phyloP scores from a whole-genome alignment of 2,113 vertebrate species.

The Ariopsis seemanni region DNA sequence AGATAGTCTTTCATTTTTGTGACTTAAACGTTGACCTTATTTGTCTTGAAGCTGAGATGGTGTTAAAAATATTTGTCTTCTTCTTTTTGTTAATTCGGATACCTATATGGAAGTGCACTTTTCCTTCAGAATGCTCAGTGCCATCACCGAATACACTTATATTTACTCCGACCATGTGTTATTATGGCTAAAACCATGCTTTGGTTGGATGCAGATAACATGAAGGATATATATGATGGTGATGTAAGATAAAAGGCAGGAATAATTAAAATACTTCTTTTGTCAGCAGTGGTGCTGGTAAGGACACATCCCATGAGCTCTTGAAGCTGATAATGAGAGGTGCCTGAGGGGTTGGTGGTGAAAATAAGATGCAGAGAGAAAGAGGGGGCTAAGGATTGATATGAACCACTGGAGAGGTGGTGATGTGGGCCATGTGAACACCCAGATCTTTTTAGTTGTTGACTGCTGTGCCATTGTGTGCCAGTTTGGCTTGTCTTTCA shows the following conservation, averaged over 20 bases:
- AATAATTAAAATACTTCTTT: slow-evolving; percentile 56
- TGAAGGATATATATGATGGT: slow-evolving; percentile 51
- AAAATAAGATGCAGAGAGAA: slow-evolving; percentile 1
- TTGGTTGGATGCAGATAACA: slow-evolving; percentile 63
- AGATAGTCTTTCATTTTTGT: neutral
- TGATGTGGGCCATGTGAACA: slow-evolving; percentile 29
- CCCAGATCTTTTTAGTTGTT: slow-evolving; percentile 10
- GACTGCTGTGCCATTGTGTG: neutral
- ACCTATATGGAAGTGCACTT: neutral
- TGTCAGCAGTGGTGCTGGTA: slow-evolving; percentile 33
- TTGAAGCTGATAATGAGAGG: slow-evolving; percentile 54
- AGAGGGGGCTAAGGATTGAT: slow-evolving; percentile 10
- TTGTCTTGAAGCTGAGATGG: neutral
- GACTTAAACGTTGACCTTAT: neutral
- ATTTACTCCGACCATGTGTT: neutral
- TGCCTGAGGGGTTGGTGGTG: slow-evolving; percentile 35
- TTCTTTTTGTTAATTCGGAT: neutral
- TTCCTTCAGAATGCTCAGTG: neutral
- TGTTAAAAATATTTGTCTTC: neutral
- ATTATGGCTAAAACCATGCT: slow-evolving; percentile 17
- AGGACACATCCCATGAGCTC: slow-evolving; percentile 44
- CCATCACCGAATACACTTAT: slow-evolving; percentile 40
- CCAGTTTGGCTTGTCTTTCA: neutral
- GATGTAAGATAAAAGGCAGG: slow-evolving; percentile 37
- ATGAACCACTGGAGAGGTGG: neutral